These are phyloP conservation scores for Sebastes iracundus DNA, from an alignment of 2,797 vertebrate genomes.

Conservation along the genomic window DNA sequence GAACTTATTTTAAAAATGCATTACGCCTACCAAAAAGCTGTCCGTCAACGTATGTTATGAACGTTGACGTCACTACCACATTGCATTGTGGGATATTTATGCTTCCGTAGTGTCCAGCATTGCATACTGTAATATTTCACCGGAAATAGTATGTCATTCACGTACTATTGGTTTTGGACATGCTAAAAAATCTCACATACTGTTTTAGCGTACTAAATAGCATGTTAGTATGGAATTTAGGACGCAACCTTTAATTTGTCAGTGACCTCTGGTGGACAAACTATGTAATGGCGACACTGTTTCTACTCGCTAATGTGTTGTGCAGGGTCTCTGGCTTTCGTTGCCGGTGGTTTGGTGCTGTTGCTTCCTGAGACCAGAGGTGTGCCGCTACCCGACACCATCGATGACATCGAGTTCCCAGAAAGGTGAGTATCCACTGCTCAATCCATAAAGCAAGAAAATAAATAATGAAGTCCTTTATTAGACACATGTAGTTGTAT, in stretches of 20 bases:
- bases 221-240: too few species aligned
- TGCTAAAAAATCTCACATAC: too few species aligned
- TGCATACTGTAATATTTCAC: too few species aligned
- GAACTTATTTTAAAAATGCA: too few species aligned
- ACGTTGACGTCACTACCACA: too few species aligned
- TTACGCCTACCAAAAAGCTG: too few species aligned
- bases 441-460: not conserved
- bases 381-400: constrained; percentile 91
- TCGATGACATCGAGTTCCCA: constrained; percentile 91
- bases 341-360: constrained; percentile 89
- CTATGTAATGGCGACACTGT: not conserved
- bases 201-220: too few species aligned
- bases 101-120: too few species aligned
- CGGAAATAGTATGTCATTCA: too few species aligned
- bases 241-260: not conserved
- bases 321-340: constrained; percentile 85
- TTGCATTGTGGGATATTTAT: too few species aligned
- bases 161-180: too few species aligned
- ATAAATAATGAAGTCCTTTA: not conserved
- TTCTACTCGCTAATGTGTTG: not conserved
- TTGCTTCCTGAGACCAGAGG: constrained; percentile 94
- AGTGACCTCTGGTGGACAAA: not conserved
- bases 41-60: too few species aligned
- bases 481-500: not conserved
- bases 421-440: constrained; percentile 73